Evolutionary conservation across 2,113 vertebrate species (phyloP).

Genomic region (Isichthys henryi): DNA sequence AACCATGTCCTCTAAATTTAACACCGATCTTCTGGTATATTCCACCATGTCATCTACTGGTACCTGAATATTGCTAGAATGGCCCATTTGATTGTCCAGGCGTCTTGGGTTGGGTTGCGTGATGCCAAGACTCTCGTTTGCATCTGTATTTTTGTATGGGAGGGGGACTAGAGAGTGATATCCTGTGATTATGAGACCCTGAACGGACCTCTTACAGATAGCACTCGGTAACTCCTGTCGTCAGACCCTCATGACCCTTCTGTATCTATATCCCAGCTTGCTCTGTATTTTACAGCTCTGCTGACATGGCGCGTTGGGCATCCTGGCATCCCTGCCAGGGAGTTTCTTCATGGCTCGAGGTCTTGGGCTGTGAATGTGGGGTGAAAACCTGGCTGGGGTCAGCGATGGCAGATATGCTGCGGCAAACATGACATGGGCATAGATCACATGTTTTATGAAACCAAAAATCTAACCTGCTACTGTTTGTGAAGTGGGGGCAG

Average conservation of each 20-base stretch:
- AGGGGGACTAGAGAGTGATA: not conserved
- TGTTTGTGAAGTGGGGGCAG: not conserved
- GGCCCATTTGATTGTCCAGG: not conserved
- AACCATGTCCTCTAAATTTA: not conserved
- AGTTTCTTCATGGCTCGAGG: not conserved
- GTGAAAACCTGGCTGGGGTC: not conserved
- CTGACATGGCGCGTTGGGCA: not conserved
- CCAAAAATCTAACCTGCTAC: not conserved
- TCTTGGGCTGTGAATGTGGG: not conserved
- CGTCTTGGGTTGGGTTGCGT: not conserved
- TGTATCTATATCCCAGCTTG: not conserved
- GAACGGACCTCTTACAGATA: conserved; percentile 15
- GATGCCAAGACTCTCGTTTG: not conserved
- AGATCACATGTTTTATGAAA: not conserved
- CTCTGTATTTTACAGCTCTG: not conserved
- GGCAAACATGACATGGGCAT: not conserved
- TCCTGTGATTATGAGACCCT: not conserved
- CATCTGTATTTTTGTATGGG: not conserved
- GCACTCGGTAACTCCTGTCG: conserved; percentile 25
- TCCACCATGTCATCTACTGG: not conserved
- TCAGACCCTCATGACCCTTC: not conserved
- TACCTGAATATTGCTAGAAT: no score
- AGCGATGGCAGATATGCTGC: not conserved
- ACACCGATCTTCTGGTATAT: not conserved
- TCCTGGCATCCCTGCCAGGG: not conserved